Evolutionary conservation across 2,113 vertebrate genomes (phyloP), one percentile per base, ranked within the genome.

Genomic region (Leiothrix lutea): DNA sequence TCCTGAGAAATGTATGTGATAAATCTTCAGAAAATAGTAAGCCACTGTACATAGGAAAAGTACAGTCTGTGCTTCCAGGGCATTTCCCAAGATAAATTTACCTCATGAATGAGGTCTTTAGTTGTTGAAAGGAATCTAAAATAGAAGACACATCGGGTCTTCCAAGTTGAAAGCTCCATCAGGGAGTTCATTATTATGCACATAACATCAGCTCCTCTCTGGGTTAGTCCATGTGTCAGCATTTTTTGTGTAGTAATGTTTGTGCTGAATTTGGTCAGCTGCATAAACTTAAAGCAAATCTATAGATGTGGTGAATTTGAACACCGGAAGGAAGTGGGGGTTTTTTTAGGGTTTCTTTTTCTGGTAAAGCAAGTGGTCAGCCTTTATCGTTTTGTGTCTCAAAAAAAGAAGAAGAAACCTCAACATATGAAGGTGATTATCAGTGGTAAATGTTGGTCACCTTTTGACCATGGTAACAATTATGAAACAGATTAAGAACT

Each of bases 41-140:
- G 60, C 65, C 93, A 54, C 80, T 94, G 92, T 92, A 90, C 82
- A 28, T 91, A 95, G 80, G 66, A 87, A 80, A 57, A 95, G 91
- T 82, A 94, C 95, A 95, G 83, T 81, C 85, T 95, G 94, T 97
- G 94, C 95, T 97, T 95, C 92, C 91, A 95, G 86, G 80, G 75
- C 94, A 95, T 94, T 96, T 95, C 95, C 90, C 96, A 92, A 94
- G 93, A 95, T 95, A 96, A 97, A 93, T 94, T 91, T 93, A 81
- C 90, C 88, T 92, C 83, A 48, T 96, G 88, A 97, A 97, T 97
- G 93, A 93, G 82, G 73, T 80, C 78, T 82, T 95, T 61, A 66
- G 90, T 79, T 86, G 66, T 94, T 96, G 88, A 95, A 96, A 91
- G 79, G 88, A 84, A 61, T 87, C 87, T 95, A 70, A 97, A 94